Base-by-base conservation (phyloP, 2,888 invertebrate genomes). In the Tolmerus cingulatus region DNA sequence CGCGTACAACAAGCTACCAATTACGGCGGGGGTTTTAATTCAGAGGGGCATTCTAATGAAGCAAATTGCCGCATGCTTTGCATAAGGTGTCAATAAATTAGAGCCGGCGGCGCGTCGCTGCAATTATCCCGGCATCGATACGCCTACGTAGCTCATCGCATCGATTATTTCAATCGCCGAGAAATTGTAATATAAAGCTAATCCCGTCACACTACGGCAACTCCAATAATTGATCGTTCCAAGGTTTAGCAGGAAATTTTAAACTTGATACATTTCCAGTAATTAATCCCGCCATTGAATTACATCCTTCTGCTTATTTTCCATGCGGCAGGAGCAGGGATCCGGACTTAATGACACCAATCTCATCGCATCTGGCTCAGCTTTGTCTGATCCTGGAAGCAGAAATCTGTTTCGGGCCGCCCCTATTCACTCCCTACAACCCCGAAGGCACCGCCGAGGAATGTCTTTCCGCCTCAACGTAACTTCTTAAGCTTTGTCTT, bases 201-300 rank as follows among this genome's bases (percentile, higher is more conserved):
- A 37, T 82, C 37, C 57, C 34, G 40, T 82, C 57, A 82, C 51
- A 79, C 27, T 66, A 76, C n/a, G 40, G 66, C 55, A 37, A 55
- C 82, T 82, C 66, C 81, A 81, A 82, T 82, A 82, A 82, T 82
- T 82, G 82, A 82, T 82, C 66, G 82, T 82, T 51, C 82, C 19
- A 19, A 57, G 57, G 57, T 82, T 57, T 40, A 82, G 66, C 82
- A 66, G 82, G 82, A 82, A 82, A 82, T 82, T 82, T 82, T 82
- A 82, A 82, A 87, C 51, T 87, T 78, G 86, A 86, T 86, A 79
- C 57, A 86, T 86, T 87, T 79, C 79, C 43, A 78, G 78, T 79
- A 87, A 86, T 86, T 87, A 87, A 79, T 86, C 87, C 79, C 51
- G 27, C 78, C 87, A 87, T 87, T 55, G 76, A 87, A 87, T 87